Conservation (phyloP, 2,113 vertebrate genomes). For the Aviceda subcristata region DNA sequence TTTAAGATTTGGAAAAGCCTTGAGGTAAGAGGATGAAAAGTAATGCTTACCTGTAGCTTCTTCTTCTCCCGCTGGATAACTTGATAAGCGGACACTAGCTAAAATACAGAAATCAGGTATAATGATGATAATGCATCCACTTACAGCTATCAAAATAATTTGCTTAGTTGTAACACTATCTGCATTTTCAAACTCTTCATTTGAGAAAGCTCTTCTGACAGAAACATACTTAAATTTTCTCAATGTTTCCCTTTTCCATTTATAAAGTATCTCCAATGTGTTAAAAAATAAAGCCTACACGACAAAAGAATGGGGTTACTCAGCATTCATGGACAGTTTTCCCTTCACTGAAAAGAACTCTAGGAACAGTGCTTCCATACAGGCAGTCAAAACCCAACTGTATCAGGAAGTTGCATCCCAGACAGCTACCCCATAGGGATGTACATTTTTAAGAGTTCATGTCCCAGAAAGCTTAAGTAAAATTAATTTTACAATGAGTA, state of each 20-base stretch:
- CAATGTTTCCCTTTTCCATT: background rate
- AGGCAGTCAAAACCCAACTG: background rate
- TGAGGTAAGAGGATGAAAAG: background rate
- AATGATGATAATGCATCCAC: background rate
- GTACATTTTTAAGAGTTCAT: background rate
- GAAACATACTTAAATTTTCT: background rate
- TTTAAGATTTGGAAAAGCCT: background rate
- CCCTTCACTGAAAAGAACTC: background rate
- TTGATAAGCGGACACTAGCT: constrained; percentile 90
- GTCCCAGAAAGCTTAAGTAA: background rate
- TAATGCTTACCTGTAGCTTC: constrained; percentile 86
- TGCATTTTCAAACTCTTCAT: background rate
- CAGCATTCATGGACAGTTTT: background rate
- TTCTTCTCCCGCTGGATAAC: constrained; percentile 91
- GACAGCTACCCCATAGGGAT: background rate
- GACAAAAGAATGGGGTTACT: background rate
- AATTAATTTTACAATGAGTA: background rate
- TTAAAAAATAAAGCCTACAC: background rate
- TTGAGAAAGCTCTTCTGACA: background rate
- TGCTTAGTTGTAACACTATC: background rate
- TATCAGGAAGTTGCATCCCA: background rate
- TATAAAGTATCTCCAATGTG: background rate
- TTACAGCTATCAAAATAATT: background rate
- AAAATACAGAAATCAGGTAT: constrained; percentile 38
- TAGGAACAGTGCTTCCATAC: background rate